Percentiles rank a stretch among this genome's conserved stretches.
Conservation (phyloP, 2,113 vertebrate species). For the Scopus umbretta region DNA sequence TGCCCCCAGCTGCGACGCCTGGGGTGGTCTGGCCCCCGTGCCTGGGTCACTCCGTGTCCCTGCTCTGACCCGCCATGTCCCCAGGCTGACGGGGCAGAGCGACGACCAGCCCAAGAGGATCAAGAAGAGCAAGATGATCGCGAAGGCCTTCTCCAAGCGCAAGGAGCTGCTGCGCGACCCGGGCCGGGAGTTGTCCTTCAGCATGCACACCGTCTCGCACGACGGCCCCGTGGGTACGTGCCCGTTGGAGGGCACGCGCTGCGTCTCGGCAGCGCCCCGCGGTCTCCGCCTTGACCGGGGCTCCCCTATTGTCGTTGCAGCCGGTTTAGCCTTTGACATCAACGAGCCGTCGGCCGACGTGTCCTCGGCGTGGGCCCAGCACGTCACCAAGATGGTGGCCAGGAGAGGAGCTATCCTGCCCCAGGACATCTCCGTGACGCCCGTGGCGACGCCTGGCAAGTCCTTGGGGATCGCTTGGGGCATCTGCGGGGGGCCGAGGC, state of each 20-base stretch:
- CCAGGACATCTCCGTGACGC: constrained; percentile 92
- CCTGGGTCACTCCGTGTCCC: not conserved
- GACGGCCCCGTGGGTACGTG: constrained; percentile 89
- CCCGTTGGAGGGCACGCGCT: fast-evolving
- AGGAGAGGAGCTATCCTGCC: constrained; percentile 94
- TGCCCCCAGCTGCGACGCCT: not conserved
- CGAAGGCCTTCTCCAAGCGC: constrained; percentile 94
- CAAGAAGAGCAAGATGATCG: constrained; percentile 99
- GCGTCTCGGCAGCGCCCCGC: fast-evolving
- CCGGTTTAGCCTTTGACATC: constrained; percentile 91
- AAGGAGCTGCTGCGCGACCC: constrained; percentile 94
- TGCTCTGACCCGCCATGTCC: not conserved
- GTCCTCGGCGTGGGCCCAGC: constrained; percentile 95
- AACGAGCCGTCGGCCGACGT: constrained; percentile 91
- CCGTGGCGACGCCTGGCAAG: constrained; percentile 88
- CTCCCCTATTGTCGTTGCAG: constrained; percentile 45
- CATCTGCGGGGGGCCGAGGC: no score
- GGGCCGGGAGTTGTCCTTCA: constrained; percentile 91
- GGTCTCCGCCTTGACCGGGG: not conserved
- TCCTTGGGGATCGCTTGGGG: not conserved
- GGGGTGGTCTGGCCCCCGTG: no score
- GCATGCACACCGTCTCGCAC: constrained; percentile 93
- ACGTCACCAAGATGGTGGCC: constrained; percentile 98
- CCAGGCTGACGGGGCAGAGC: constrained; percentile 89
- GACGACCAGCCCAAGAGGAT: constrained; percentile 95